These are phyloP conservation scores for Nebria brevicollis DNA, from an alignment of 2,888 invertebrate genomes.

Conservation along the genomic window DNA sequence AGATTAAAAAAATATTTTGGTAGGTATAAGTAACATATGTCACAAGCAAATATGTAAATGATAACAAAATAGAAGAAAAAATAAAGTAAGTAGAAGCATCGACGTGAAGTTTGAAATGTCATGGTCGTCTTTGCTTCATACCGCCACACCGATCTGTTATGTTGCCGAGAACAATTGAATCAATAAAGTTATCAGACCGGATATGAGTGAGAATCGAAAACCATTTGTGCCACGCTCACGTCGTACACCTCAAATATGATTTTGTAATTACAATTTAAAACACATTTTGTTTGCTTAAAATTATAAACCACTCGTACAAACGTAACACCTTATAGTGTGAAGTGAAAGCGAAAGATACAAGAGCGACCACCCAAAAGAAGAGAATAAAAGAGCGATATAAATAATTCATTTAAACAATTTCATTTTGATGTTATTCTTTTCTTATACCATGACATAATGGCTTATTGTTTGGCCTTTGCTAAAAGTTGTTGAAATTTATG, in stretches of 20 bases:
- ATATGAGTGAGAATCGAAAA: conserved; percentile 39
- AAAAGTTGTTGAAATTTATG: too few species aligned
- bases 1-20: too few species aligned
- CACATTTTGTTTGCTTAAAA: too few species aligned
- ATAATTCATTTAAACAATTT: neutral
- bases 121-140: neutral
- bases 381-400: neutral
- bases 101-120: neutral
- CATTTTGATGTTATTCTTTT: neutral
- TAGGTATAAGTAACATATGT: too few species aligned
- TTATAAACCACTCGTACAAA: too few species aligned
- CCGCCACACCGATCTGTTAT: neutral
- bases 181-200: conserved; percentile 27
- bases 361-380: conserved; percentile 27
- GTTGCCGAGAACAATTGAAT: conserved; percentile 33
- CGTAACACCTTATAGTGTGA: conserved; percentile 9
- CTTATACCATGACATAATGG: too few species aligned
- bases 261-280: conserved; percentile 5
- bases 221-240: conserved; percentile 32
- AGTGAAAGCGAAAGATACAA: conserved; percentile 21
- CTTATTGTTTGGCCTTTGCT: too few species aligned
- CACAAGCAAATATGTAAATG: too few species aligned
- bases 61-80: too few species aligned
- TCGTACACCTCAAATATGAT: neutral
- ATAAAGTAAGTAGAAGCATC: too few species aligned